Evolutionary conservation across 2,797 vertebrate genomes (phyloP), one percentile per base, ranked within the genome.

Genomic region (Enteromius anoplus): DNA sequence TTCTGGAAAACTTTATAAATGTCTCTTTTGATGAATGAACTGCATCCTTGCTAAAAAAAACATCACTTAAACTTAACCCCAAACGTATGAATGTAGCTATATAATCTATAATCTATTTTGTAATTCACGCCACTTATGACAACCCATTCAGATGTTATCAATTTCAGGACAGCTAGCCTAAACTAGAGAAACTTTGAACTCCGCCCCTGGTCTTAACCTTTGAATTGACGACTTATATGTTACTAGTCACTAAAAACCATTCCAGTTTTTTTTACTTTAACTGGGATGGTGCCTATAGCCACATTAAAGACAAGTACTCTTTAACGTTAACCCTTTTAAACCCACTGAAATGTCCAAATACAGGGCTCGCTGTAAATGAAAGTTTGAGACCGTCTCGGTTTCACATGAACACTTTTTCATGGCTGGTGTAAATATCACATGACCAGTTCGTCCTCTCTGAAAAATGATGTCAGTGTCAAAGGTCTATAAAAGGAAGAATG

Each of bases 121-220:
- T 23, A 58, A 58, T 17, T 23, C 58, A 60, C 12, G 11, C 23
- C 32, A 15, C 15, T 34, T 19, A 32, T 3, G 62, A 64, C 6
- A 26, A 14, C 40, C 15, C 0, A 70, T 70, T 45, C 6, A 45
- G n/a, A 69, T 69, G 6, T 7, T 23, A 21, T 21, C 2, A 49
- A 49, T 2, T 9, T 29, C 19, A n/a, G 11, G 19, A 55, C 49
- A 69, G 26, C 51, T 23, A 49, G 29, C 21, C 37, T n/a, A 45
- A 23, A 51, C 47, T 17, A 40, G 37, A 5, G 11, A 72, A 72
- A 81, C 49, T 21, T 37, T 71, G 78, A 80, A 70, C 79, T 47
- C 37, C 60, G 40, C 53, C 37, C 53, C 62, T 11, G 23, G 49
- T 9, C 53, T 47, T 19, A 45, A 62, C 53, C 51, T 32, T 10